Base-by-base conservation (phyloP, 37 sponge, comb jelly and placozoan genomes). In the Cliona cf. orientalis region DNA sequence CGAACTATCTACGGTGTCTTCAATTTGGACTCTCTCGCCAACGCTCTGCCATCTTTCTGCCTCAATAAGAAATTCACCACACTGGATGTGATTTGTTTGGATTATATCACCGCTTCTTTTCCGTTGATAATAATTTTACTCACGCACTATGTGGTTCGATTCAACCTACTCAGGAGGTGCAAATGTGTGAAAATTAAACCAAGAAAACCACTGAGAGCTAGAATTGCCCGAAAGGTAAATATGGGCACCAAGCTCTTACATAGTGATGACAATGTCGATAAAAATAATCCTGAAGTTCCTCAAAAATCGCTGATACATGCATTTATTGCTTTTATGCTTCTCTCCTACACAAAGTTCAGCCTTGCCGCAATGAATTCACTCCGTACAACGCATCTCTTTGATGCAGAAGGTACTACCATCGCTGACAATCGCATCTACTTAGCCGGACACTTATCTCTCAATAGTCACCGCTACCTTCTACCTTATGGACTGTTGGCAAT, bases 261-360 rank as follows among this genome's bases (percentile, higher is more conserved):
- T n/a, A n/a, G n/a, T n/a, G n/a, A n/a, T n/a, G n/a, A n/a, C n/a
- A n/a, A n/a, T n/a, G n/a, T n/a, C n/a, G 14, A 9, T 49, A 49
- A 49, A 14, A 49, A 19, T 49, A 49, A 9, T 19, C 9, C 14
- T 19, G 53, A 14, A 19, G 53, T 49, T 49, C 53, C 53, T 14
- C 53, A 49, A 14, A n/a, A 22, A 28, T n/a, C 63, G 63, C 28
- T 61, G 28, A 11, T 61, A 25, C 17, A 61, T 22, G 63, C 28
- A 26, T 61, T 61, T 61, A 28, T 61, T 61, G 63, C 28, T n/a
- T 61, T 61, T 61, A 22, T 61, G 26, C n/a, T 26, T 22, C 63
- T 61, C 26, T 61, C 63, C 5, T 61, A 61, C n/a, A 61, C 63
- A 61, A 61, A 61, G 63, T 61, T 26, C 26, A 61, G 63, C 28